Evolutionary conservation across 2,797 vertebrate species (phyloP).

Genomic region (Platalea minor): DNA sequence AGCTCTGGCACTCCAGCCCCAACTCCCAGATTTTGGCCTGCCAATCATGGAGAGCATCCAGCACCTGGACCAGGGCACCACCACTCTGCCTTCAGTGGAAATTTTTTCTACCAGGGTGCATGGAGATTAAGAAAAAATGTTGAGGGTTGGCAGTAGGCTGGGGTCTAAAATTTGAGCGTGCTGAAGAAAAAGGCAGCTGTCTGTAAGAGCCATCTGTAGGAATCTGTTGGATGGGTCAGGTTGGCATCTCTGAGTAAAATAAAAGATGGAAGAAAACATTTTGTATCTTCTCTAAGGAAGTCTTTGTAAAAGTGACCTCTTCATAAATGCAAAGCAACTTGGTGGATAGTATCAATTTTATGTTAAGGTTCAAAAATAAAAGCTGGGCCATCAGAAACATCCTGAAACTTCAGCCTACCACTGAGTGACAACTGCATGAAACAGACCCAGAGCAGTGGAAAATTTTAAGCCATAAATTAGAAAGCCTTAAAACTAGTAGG

Average conservation of each 20-base stretch:
- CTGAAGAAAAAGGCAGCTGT: constrained; percentile 45
- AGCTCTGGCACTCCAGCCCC: neutral
- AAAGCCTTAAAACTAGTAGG: constrained; percentile 7
- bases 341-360: constrained; percentile 15
- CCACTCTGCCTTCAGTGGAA: constrained; percentile 30
- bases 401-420: constrained; percentile 43
- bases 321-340: neutral
- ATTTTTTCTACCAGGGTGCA: neutral
- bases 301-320: neutral
- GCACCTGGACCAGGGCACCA: neutral
- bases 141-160: constrained; percentile 36
- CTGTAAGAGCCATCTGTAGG: constrained; percentile 15
- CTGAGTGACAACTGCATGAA: constrained; percentile 55
- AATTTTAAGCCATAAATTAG: constrained; percentile 48
- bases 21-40: neutral
- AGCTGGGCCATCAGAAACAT: constrained; percentile 55
- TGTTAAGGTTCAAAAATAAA: constrained; percentile 46
- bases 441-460: constrained; percentile 38
- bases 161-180: neutral
- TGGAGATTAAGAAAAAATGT: constrained; percentile 58
- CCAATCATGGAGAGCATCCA: neutral
- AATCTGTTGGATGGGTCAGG: constrained; percentile 10
- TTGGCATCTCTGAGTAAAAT: neutral
- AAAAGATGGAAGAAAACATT: neutral
- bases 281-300: neutral